Evolutionary conservation across 2,797 vertebrate species (phyloP), one percentile per base, ranked within the genome.

Genomic region (Dicrostonyx torquatus): DNA sequence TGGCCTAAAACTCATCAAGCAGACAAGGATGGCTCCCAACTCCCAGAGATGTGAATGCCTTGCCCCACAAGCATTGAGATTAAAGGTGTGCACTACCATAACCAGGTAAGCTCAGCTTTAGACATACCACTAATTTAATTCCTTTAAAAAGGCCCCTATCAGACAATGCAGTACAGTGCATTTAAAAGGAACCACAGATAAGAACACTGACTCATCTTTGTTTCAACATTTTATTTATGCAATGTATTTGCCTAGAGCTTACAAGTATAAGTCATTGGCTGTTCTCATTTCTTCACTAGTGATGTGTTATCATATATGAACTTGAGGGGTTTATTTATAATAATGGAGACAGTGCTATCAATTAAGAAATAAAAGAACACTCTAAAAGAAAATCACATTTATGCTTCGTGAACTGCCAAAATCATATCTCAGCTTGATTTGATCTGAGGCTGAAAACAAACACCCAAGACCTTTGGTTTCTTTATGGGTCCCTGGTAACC

Each of bases 371-470:
- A 34, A 43, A 95, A 84, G 7, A 87, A 70, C 31, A 40, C 80
- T 82, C 77, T 68, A 64, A 64, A 92, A 94, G 50, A 70, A 83
- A 95, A 91, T 55, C 77, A 31, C 1, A 68, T 87, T 96, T 92
- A 45, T 78, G n/a, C 48, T 84, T 29, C 53, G 83, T 10, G n/a
- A 95, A 60, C 62, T 75, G 60, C 45, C 58, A 84, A 88, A 50
- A 94, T 95, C 90, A 37, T 92, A 83, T 60, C 43, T 90, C 93
- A 24, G 2, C 76, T 92, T 97, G 85, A 95, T 92, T 83, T 87
- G n/a, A 94, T 90, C 78, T 93, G 91, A 97, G 48, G 73, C 4
- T 85, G 66, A 93, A 97, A 97, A 93, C 58, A 97, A 94, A 76
- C 50, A 82, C 31, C 90, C 88, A 34, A 50, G 92, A 94, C 86